Base-by-base conservation (phyloP, 2,888 invertebrate species). In the Phyllotreta cruciferae region DNA sequence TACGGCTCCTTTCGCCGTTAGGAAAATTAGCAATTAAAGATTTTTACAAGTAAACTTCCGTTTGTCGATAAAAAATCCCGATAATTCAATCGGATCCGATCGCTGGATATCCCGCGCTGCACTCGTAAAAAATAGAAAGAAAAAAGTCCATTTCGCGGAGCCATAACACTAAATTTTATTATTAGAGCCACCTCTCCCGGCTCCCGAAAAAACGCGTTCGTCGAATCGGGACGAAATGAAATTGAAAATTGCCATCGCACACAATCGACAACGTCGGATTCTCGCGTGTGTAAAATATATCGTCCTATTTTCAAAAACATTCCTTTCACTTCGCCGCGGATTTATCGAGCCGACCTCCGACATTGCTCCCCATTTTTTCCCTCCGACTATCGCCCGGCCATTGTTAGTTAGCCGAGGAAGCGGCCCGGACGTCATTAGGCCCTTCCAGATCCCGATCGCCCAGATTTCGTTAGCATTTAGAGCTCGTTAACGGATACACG, bases 301-400 rank as follows among this genome's bases (percentile, higher is more conserved):
- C 60, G 56, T 67, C 63, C 24, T 67, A 67, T 65, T 67, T 67
- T 65, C 63, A 63, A 63, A 67, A 65, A 65, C 67, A 64, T 67
- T 64, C 67, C 39, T 60, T 58, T 56, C 60, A 44, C 62, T 60
- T 62, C 62, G n/a, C 52, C 38, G 39, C 10, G 34, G 52, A 64
- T 64, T 64, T 64, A 67, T 64, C 53, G 50, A 56, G 14, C 60
- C 11, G 49, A 56, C 56, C 58, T 49, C 52, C 14, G n/a, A 34
- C 45, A 44, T 42, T 13, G 6, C 10, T 44, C 54, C 24, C 11
- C 34, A 10, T 11, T 44, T 42, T n/a, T 8, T 55, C 10, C 37
- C 37, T 6, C 13, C 9, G 47, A 53, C 44, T 45, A 56, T 56
- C 45, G 56, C 45, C 41, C 45, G 44, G 11, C 36, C 45, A 56